A percentile compares a stretch with the other conserved stretches of the same genome.
phyloP scores from a whole-genome alignment of 2,113 vertebrate genomes.

The Muntiacus reevesi region DNA sequence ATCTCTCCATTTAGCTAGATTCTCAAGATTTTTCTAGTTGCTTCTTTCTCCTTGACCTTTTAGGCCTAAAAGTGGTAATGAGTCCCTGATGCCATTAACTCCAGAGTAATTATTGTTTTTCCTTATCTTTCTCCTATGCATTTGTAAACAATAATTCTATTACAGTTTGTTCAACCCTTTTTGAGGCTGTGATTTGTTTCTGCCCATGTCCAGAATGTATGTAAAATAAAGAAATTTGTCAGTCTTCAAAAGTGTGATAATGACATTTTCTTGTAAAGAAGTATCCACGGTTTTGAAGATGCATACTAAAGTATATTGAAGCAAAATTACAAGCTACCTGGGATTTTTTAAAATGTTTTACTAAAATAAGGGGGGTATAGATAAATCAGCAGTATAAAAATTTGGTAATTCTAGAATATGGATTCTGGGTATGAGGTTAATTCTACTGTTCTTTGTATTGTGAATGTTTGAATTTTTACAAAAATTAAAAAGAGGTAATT shows the following conservation, averaged over 20 bases:
- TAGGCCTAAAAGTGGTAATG: background rate
- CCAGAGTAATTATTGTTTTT: background rate
- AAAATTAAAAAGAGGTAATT: background rate
- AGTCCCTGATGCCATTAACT: background rate
- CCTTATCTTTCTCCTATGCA: background rate
- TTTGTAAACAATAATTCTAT: background rate
- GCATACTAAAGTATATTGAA: background rate
- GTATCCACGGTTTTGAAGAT: background rate
- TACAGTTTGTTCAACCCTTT: background rate
- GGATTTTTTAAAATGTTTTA: background rate
- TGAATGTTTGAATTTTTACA: background rate
- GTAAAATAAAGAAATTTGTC: background rate
- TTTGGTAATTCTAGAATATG: background rate
- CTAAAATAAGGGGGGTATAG: background rate
- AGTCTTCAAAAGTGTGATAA: background rate
- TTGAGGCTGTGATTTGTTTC: background rate
- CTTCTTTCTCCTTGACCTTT: background rate
- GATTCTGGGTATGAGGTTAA: background rate
- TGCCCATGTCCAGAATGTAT: background rate
- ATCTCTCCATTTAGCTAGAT: background rate
- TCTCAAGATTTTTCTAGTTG: background rate
- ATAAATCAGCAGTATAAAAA: background rate
- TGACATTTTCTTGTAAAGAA: background rate
- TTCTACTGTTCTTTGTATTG: background rate
- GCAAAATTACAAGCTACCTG: background rate